Evolutionary conservation across 2,113 vertebrate species (phyloP), one percentile per base, ranked within the genome.

Genomic region (Lagenorhynchus albirostris): DNA sequence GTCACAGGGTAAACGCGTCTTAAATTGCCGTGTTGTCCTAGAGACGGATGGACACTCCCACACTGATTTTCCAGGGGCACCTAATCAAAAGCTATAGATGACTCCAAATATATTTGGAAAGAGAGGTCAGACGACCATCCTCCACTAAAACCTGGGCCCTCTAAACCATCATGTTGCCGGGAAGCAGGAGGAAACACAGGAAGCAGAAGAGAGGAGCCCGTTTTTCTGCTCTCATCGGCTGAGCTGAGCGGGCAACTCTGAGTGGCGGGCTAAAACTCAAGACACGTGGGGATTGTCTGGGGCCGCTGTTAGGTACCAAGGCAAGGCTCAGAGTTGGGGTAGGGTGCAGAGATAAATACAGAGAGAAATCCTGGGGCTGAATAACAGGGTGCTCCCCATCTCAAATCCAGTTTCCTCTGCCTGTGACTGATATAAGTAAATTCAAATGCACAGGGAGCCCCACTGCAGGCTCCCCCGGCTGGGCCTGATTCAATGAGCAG

Each of bases 401-500:
- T 62, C 21, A 38, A 76, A 94, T 79, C n/a, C 76, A 93, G 70
- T 89, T 90, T 95, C 80, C 80, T 89, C 65, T 58, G 84, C 79
- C 80, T 92, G 88, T 21, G 50, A 33, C 21, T 0, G 60, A 81
- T 18, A 10, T 96, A 96, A 99, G 96, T 79, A 96, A 90, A 97
- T 97, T 98, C 90, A 97, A 67, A 93, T 67, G 41, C 92, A 94
- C 82, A 94, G 55, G 29, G 83, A 96, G 74, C 89, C 93, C 94
- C 41, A 31, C 18, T 31, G 67, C 91, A 77, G 93, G 60, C 97
- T 98, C 94, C 89, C 93, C 93, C 21, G 97, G 98, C 98, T 71
- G 97, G 94, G 93, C 97, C 98, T 98, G 98, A 98, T 98, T 98
- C 98, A 98, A 99, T 98, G 98, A 98, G 96, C 97, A 94, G 94